A percentile compares a stretch with the other conserved stretches of the same genome.
phyloP scores from a whole-genome alignment of 1,140 invertebrate species.

The Geopemphigus sp. region DNA sequence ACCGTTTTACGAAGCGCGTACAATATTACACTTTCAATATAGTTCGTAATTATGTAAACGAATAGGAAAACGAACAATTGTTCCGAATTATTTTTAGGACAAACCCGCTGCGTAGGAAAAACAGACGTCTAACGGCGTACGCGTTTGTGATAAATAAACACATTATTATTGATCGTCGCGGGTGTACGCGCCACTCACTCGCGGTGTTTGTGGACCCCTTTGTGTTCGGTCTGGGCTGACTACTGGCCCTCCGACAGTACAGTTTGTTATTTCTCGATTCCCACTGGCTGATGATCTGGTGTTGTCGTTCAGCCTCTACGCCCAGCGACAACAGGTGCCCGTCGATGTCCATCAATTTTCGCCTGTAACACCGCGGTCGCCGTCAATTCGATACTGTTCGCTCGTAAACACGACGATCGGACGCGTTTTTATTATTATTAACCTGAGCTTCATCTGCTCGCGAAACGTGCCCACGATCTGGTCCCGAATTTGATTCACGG shows the following conservation, averaged over 20 bases:
- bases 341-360: conserved; percentile 81
- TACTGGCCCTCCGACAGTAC: conserved; percentile 56
- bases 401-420: background rate
- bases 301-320: conserved; percentile 80
- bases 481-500: conserved; percentile 73
- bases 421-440: conserved; percentile 25
- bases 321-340: conserved; percentile 78
- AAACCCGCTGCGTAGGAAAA: too few relatives aligned
- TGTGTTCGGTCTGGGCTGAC: conserved; percentile 49
- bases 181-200: background rate
- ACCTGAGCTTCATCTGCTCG: conserved; percentile 84
- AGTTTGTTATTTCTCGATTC: conserved; percentile 75
- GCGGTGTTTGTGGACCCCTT: conserved; percentile 21
- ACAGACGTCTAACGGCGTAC: too few relatives aligned
- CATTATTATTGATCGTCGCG: too few relatives aligned
- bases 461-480: conserved; percentile 84
- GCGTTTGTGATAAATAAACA: too few relatives aligned
- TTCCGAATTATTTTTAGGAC: too few relatives aligned
- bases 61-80: too few relatives aligned
- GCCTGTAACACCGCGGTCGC: conserved; percentile 55
- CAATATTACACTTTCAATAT: too few relatives aligned
- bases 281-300: conserved; percentile 82
- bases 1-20: too few relatives aligned
- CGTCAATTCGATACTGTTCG: background rate
- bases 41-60: too few relatives aligned